Conservation (phyloP, 2,113 vertebrate species). For the Mastomys coucha region DNA sequence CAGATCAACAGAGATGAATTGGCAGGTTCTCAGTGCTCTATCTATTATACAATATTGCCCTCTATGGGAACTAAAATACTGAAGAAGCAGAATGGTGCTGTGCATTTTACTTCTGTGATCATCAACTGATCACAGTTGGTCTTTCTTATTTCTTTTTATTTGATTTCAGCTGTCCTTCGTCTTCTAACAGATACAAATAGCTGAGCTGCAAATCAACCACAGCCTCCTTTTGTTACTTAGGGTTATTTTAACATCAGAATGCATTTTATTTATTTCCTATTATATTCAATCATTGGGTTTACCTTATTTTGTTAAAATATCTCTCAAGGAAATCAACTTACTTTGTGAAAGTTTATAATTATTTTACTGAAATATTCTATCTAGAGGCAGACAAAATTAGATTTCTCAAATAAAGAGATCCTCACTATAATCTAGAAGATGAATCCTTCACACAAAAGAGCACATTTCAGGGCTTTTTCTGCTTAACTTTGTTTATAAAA, state of each 20-base stretch:
- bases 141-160: constrained; percentile 25
- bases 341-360: neutral
- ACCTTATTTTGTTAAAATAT: constrained; percentile 16
- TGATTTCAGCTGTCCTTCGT: neutral
- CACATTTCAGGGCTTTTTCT: neutral
- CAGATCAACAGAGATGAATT: constrained; percentile 81
- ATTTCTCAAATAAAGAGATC: constrained; percentile 3
- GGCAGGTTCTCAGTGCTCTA: constrained; percentile 72
- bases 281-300: neutral
- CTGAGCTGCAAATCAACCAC: neutral
- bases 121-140: too few species aligned
- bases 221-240: neutral
- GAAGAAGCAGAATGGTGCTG: constrained; percentile 6
- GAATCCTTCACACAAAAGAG: neutral
- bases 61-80: constrained; percentile 86
- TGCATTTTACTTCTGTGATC: neutral
- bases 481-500: neutral
- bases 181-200: neutral
- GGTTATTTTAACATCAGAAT: neutral
- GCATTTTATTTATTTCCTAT: neutral
- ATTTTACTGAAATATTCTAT: neutral
- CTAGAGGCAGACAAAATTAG: neutral
- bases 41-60: constrained; percentile 90
- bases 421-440: neutral
- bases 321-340: neutral